These are phyloP conservation scores for Arctia plantaginis DNA, from an alignment of 2,888 invertebrate genomes.

Conservation along the genomic window DNA sequence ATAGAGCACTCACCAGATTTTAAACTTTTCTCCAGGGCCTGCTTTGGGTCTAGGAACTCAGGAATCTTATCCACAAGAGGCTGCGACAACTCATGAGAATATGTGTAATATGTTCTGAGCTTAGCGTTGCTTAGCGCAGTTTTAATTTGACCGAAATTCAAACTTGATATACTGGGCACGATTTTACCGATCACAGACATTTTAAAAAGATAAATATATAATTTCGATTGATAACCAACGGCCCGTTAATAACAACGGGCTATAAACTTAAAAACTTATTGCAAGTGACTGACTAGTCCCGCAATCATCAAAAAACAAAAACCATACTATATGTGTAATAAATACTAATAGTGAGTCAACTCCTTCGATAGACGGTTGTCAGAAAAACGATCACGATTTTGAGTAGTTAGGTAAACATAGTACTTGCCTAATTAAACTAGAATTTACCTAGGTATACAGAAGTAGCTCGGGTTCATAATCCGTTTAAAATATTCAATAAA, in stretches of 20 bases:
- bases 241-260: neutral
- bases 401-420: no score
- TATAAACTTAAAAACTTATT: neutral
- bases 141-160: constrained; percentile 71
- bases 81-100: constrained; percentile 93
- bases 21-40: constrained; percentile 91
- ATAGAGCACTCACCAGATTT: constrained; percentile 90
- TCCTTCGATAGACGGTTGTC: no score
- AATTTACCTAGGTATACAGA: no score
- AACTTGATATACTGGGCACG: constrained; percentile 68
- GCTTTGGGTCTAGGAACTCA: constrained; percentile 90
- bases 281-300: neutral
- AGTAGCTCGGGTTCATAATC: no score
- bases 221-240: neutral
- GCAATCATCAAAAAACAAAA: constrained; percentile 5
- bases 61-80: constrained; percentile 92
- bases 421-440: no score
- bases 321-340: no score
- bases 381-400: no score
- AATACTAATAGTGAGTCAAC: no score
- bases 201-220: constrained; percentile 18
- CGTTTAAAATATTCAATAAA: no score
- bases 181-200: constrained; percentile 80
- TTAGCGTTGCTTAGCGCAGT: constrained; percentile 68
- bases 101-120: constrained; percentile 90